phyloP scores from a whole-genome alignment of 2,113 vertebrate species.

The Sula dactylatra region DNA sequence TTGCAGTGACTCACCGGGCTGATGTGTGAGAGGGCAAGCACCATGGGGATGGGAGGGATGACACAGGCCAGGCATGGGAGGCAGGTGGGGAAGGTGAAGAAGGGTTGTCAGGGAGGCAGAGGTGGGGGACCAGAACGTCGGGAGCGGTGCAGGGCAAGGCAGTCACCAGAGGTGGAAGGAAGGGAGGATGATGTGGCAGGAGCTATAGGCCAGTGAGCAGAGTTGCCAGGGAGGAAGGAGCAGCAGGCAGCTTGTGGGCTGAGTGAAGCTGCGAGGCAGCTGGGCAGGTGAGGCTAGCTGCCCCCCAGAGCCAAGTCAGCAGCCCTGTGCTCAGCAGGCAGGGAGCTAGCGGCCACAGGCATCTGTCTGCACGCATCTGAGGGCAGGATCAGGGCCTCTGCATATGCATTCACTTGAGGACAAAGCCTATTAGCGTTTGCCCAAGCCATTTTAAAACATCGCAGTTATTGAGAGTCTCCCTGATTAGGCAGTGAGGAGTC shows the following conservation, averaged over 20 bases:
- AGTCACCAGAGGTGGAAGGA: background rate
- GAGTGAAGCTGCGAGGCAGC: background rate
- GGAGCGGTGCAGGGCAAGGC: too few species aligned
- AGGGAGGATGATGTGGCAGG: background rate
- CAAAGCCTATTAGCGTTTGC: accelerated
- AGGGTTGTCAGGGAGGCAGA: background rate
- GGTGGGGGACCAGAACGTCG: accelerated
- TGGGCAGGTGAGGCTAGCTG: background rate
- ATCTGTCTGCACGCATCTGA: background rate
- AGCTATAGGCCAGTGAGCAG: background rate
- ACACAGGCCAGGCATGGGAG: background rate
- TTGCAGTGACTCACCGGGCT: background rate
- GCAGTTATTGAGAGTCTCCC: background rate
- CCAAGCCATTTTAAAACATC: background rate
- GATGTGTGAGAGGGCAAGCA: background rate
- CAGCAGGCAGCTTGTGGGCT: accelerated
- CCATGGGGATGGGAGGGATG: accelerated
- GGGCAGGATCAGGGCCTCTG: background rate
- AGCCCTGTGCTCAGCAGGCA: background rate
- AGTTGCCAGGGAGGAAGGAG: background rate
- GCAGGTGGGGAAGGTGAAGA: background rate
- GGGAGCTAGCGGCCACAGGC: background rate
- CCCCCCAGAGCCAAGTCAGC: background rate
- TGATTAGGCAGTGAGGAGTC: background rate
- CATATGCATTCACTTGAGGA: background rate